Conservation (phyloP, 2,797 vertebrate species). For the Ispidina lecontei region DNA sequence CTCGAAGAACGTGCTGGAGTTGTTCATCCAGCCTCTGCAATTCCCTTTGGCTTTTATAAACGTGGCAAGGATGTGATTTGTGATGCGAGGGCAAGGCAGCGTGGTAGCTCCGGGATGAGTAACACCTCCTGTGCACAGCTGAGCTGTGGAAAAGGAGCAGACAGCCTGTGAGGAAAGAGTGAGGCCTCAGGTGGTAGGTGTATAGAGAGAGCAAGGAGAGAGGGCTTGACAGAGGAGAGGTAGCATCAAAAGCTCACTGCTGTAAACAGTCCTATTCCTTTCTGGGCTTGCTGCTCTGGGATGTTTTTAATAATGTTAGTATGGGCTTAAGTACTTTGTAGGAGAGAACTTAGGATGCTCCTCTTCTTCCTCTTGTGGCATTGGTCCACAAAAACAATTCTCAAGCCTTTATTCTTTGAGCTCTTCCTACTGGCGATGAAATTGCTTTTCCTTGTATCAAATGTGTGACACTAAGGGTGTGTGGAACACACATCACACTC, state of each 20-base stretch:
- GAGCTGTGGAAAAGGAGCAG: background rate
- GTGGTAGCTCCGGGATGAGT: slow-evolving; percentile 3
- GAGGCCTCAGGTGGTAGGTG: background rate
- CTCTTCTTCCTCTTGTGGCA: background rate
- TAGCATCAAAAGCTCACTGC: background rate
- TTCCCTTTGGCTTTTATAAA: slow-evolving; percentile 48
- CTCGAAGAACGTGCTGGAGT: slow-evolving; percentile 33
- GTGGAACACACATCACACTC: background rate
- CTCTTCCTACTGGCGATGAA: background rate
- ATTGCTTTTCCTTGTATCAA: background rate
- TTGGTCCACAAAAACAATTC: background rate
- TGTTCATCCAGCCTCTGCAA: slow-evolving; percentile 39
- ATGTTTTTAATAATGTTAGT: background rate
- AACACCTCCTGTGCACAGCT: background rate
- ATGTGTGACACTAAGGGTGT: rapidly evolving
- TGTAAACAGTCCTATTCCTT: background rate
- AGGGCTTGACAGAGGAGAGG: background rate
- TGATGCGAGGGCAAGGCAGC: background rate
- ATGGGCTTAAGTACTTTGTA: background rate
- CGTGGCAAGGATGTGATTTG: background rate
- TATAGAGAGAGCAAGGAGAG: background rate
- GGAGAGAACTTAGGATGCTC: background rate
- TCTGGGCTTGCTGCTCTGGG: background rate
- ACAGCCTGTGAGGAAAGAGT: background rate
- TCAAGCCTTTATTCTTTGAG: background rate